A percentile compares a stretch with the other conserved stretches of the same genome.
Evolutionary conservation across 2,797 vertebrate species (phyloP).

Genomic region (Scomberomorus guttatus): DNA sequence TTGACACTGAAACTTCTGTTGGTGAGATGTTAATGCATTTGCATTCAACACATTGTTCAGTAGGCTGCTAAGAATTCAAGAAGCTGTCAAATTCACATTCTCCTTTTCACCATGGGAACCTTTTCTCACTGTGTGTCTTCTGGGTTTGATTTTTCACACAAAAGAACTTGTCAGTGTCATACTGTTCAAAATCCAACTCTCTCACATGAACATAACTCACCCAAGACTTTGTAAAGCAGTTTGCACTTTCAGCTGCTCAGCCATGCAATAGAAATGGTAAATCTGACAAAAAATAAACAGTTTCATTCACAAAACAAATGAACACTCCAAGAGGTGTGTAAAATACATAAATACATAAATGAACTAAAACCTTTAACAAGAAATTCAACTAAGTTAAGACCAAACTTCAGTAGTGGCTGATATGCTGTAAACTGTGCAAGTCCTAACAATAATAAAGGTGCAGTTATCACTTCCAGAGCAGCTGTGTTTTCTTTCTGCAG

Average conservation of each 20-base stretch:
- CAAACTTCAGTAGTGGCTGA: no score
- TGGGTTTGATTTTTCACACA: constrained; percentile 15
- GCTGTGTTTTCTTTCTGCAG: no score
- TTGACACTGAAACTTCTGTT: not conserved
- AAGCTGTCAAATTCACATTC: constrained; percentile 1
- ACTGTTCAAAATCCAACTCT: not conserved
- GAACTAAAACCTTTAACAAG: not conserved
- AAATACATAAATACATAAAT: not conserved
- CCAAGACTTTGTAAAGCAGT: not conserved
- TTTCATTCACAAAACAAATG: not conserved
- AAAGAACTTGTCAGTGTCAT: not conserved
- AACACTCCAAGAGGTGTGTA: not conserved
- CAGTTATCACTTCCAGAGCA: no score
- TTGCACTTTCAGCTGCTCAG: not conserved
- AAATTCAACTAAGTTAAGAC: not conserved
- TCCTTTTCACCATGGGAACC: constrained; percentile 7
- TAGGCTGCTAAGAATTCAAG: constrained; percentile 20
- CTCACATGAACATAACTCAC: not conserved
- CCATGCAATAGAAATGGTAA: not conserved
- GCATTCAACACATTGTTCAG: constrained; percentile 16
- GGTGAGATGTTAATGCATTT: constrained; percentile 14
- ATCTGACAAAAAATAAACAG: not conserved
- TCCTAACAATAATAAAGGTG: no score
- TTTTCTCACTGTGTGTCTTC: not conserved
- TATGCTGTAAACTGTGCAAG: no score